A percentile compares a stretch with the other conserved stretches of the same genome.
phyloP scores from a whole-genome alignment of 2,888 invertebrate species.

The Xylocampa areola region DNA sequence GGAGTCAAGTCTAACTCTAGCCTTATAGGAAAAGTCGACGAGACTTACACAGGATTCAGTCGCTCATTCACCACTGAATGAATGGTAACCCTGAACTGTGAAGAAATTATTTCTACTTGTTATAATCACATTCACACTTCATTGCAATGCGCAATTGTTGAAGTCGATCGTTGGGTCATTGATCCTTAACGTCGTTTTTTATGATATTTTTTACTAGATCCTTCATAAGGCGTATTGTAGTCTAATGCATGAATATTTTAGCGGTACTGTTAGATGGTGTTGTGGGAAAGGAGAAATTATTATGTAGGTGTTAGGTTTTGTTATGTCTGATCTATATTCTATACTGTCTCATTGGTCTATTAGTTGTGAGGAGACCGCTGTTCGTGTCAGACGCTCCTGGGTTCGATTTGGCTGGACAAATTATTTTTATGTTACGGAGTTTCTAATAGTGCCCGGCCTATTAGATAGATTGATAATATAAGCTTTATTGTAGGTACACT shows the following conservation, averaged over 20 bases:
- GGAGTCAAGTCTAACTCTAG: too few relatives aligned
- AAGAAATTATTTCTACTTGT: conserved; percentile 34
- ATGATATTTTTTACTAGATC: conserved; percentile 37
- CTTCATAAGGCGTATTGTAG: conserved; percentile 33
- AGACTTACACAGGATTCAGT: too few relatives aligned
- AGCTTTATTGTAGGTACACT: too few relatives aligned
- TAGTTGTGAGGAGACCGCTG: too few relatives aligned
- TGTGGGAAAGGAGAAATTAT: conserved; percentile 3
- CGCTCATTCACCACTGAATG: not conserved
- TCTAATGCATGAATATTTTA: conserved; percentile 40
- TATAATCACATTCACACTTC: conserved; percentile 38
- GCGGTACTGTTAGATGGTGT: conserved; percentile 11
- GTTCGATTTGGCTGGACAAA: too few relatives aligned
- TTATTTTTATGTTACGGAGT: too few relatives aligned
- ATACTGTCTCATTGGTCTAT: too few relatives aligned
- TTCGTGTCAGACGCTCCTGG: too few relatives aligned
- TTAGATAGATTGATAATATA: too few relatives aligned
- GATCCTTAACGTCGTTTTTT: conserved; percentile 42
- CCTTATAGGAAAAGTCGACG: too few relatives aligned
- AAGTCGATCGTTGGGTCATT: conserved; percentile 46
- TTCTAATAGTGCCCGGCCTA: too few relatives aligned
- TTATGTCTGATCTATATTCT: not conserved
- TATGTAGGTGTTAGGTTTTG: conserved; percentile 4
- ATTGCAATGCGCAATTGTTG: conserved; percentile 38
- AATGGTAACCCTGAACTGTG: not conserved